A percentile compares a stretch with the other conserved stretches of the same genome.
These are phyloP conservation scores for Falco novaeseelandiae DNA, from an alignment of 2,797 vertebrate species.

Conservation along the genomic window DNA sequence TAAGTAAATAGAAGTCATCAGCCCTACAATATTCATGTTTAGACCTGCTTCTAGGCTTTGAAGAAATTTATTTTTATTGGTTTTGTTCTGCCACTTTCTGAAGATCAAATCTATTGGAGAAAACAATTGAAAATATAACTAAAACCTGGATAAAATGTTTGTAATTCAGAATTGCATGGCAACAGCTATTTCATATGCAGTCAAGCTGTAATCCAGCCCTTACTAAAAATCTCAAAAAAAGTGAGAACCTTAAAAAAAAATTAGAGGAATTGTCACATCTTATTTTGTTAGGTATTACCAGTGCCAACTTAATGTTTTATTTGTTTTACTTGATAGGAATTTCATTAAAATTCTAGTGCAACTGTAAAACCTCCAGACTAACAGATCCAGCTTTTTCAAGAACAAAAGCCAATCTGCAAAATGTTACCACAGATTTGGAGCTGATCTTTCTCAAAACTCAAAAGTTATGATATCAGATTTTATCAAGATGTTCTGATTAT, in stretches of 20 bases:
- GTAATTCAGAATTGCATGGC: not conserved
- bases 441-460: not conserved
- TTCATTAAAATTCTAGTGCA: not conserved
- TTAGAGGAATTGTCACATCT: not conserved
- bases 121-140: not conserved
- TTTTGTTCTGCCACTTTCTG: not conserved
- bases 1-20: not conserved
- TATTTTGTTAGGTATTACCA: not conserved
- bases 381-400: not conserved
- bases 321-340: not conserved
- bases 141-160: not conserved
- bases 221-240: not conserved
- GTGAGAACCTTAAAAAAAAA: not conserved
- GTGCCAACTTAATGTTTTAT: not conserved
- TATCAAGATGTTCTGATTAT: not conserved
- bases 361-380: not conserved
- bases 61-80: not conserved
- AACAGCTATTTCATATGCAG: not conserved
- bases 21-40: not conserved
- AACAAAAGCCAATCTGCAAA: not conserved
- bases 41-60: not conserved
- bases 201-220: not conserved
- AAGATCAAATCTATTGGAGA: not conserved
- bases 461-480: not conserved
- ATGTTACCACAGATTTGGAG: not conserved